Evolutionary conservation across 2,888 invertebrate genomes (phyloP), one percentile per base, ranked within the genome.

Genomic region (Auanema freiburgensis): DNA sequence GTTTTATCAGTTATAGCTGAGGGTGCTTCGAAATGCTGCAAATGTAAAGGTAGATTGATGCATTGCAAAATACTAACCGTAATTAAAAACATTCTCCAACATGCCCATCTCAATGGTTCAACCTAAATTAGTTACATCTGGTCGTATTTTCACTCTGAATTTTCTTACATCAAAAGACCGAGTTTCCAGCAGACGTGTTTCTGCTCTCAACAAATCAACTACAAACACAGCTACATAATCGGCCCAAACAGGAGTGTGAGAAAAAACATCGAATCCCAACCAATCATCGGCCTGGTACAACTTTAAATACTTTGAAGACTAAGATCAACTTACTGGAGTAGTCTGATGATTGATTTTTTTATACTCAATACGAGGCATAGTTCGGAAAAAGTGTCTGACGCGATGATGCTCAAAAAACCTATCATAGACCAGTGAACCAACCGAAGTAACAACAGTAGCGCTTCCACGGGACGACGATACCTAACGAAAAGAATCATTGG

Each of bases 171-270:
- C 33, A 33, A 33, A 33, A 8, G 33, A 33, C 8, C 33, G 3
- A 5, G 33, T 33, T 33, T 33, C 33, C 33, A 33, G 8, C 33
- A 33, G 8, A 8, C 33, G 33, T 0, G 65, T 53, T 56, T 73
- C 73, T 1, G 71, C 66, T 14, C 68, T 61, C 8, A 73, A 56
- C 12, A 73, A 56, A 46, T 73, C 73, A 14, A 73, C 66, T 12
- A 70, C 53, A 44, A 73, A 64, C 1, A 67, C 66, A 11, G 67
- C 65, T 1, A 63, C 46, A 21, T 67, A 43, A 44, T 69, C 71
- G 44, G 67, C 63, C 72, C 70, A 66, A 12, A 14, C 49, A 6
- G 66, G 57, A 12, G 57, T 53, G 1, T 44, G 25, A 8, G 33
- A 33, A 21, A 25, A 43, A 52, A 56, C 14, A 49, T 5, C 23